Conservation (phyloP, 2,888 invertebrate species). For the Apamea monoglypha region DNA sequence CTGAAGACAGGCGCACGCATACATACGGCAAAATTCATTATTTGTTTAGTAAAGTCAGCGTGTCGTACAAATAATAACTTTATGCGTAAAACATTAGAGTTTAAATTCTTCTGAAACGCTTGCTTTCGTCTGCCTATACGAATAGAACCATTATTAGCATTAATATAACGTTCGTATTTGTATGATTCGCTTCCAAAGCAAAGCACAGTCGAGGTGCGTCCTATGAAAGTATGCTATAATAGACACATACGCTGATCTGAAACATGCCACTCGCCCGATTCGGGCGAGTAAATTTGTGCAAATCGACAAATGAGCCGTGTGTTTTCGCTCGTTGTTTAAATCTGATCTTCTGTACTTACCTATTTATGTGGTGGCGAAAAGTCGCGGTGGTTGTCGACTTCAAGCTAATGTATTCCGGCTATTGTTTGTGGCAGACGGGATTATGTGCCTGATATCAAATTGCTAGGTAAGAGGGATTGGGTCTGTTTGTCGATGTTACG, state of each 20-base stretch:
- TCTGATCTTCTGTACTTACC: neutral
- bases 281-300: neutral
- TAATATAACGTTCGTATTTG: too few relatives aligned
- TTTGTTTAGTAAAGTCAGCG: neutral
- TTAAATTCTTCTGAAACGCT: too few relatives aligned
- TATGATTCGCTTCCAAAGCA: too few relatives aligned
- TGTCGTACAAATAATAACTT: neutral
- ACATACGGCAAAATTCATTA: neutral
- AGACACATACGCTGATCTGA: too few relatives aligned
- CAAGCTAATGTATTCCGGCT: constrained; percentile 85
- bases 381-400: constrained; percentile 79
- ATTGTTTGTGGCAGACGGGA: constrained; percentile 85
- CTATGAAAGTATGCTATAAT: too few relatives aligned
- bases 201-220: too few relatives aligned
- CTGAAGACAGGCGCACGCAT: neutral
- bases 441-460: constrained; percentile 79
- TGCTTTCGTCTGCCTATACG: too few relatives aligned
- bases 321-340: neutral
- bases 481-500: constrained; percentile 64
- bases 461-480: constrained; percentile 72
- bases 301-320: neutral
- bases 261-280: neutral
- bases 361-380: constrained; percentile 20
- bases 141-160: too few relatives aligned
- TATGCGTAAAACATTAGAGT: neutral